Conservation (phyloP, 92 coral and sea anemone species). For the Epizoanthus ramosus region DNA sequence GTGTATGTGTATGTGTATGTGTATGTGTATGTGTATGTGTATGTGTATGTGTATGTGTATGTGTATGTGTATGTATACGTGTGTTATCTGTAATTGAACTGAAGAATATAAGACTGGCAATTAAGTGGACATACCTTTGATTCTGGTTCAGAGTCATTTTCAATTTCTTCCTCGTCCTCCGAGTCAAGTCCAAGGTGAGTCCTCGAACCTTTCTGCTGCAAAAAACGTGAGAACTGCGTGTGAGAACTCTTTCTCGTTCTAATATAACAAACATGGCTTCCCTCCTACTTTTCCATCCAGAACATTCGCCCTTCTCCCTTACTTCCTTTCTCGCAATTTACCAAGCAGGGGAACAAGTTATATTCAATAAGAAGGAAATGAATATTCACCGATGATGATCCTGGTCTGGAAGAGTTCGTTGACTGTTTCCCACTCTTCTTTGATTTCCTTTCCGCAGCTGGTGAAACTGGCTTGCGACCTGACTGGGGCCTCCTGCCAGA, state of each 20-base stretch:
- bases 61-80: too few relatives aligned
- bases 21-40: too few relatives aligned
- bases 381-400: slow-evolving; percentile 58
- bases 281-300: too few relatives aligned
- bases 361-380: neutral
- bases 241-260: too few relatives aligned
- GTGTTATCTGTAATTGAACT: neutral
- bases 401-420: slow-evolving; percentile 80
- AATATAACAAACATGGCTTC: too few relatives aligned
- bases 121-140: slow-evolving; percentile 59
- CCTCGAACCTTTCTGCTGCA: slow-evolving; percentile 72
- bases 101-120: neutral
- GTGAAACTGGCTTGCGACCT: slow-evolving; percentile 72
- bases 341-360: too few relatives aligned
- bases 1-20: too few relatives aligned
- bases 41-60: too few relatives aligned
- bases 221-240: neutral
- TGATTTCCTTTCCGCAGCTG: slow-evolving; percentile 60
- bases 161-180: slow-evolving; percentile 71
- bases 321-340: too few relatives aligned
- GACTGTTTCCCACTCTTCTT: slow-evolving; percentile 92
- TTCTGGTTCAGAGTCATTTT: slow-evolving; percentile 75
- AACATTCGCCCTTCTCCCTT: too few relatives aligned
- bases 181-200: slow-evolving; percentile 59
- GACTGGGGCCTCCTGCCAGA: slow-evolving; percentile 85